Base-by-base conservation (phyloP, 2,113 vertebrate species). In the Thinocorus orbignyianus region DNA sequence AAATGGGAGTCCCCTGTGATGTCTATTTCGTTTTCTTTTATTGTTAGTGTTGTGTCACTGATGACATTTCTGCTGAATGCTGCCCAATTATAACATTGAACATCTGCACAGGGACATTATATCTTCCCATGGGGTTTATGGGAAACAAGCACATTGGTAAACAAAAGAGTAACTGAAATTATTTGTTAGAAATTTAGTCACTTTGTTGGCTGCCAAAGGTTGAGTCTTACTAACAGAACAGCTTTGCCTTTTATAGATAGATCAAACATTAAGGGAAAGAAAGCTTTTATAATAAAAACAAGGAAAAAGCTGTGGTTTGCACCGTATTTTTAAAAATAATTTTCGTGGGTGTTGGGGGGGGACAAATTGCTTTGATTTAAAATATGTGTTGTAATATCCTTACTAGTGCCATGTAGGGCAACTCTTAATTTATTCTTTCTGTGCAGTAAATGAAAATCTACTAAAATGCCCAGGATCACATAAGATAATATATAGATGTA, bases 1-100 rank as follows among this genome's bases (percentile, higher is more conserved):
- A 97, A 97, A 96, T 41, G 73, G 86, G 93, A 92, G 94, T 95
- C 95, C 95, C 95, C 83, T 92, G 90, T 95, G 95, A 97, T 90
- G 66, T n/a, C 66, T 88, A 30, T 65, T 97, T 88, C 82, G 54
- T 92, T 92, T 95, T 92, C 88, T 89, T 96, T 93, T 95, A 80
- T 93, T 92, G 84, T 81, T 81, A 54, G 51, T 41, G 86, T 95
- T 94, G 88, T 92, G 92, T 96, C 84, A 82, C 88, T 95, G 93
- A 48, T 96, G 89, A 96, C 90, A 96, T 93, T 92, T 74, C 83
- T 93, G 91, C 96, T 96, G 95, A 97, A 86, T 44, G 91, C 65
- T 94, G 86, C 86, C 94, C 96, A 95, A 95, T 81, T 97, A 95
- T 93, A 96, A 72, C 94, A 84, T 2, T 57, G 86, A 96, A 94